Percentiles rank a stretch among this genome's conserved stretches.
phyloP scores from a whole-genome alignment of 1,140 invertebrate genomes.

The Aricia agestis region DNA sequence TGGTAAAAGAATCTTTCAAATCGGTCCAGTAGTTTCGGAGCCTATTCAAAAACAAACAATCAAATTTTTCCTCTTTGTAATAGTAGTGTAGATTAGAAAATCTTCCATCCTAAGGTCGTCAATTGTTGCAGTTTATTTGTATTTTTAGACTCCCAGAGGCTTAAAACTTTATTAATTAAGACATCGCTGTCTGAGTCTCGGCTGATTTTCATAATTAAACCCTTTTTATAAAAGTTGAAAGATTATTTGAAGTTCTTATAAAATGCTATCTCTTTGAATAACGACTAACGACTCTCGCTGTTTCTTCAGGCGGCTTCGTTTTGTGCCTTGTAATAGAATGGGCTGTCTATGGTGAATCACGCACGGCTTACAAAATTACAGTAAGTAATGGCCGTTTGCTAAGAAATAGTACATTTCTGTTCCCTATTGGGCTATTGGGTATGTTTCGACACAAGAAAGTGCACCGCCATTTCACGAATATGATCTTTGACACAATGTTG shows the following conservation, averaged over 20 bases:
- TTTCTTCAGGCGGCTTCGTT: not conserved
- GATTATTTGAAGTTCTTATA: too few species aligned
- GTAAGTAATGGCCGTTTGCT: constrained; percentile 2
- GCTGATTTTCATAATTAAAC: too few species aligned
- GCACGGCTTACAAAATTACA: not conserved
- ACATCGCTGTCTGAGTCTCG: too few species aligned
- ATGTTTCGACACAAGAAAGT: not conserved
- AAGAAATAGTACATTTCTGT: not conserved
- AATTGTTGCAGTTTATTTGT: not conserved
- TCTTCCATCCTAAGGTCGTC: not conserved
- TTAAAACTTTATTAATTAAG: too few species aligned
- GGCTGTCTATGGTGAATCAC: not conserved
- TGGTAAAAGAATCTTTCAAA: too few species aligned
- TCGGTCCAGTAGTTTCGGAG: too few species aligned
- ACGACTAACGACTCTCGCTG: not conserved
- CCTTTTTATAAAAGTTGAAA: too few species aligned
- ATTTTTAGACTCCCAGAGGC: too few species aligned
- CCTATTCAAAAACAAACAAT: too few species aligned
- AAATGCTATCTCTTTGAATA: not conserved
- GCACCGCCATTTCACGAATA: not conserved
- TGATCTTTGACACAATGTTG: not conserved
- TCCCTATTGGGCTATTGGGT: constrained; percentile 8
- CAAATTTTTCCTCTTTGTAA: too few species aligned
- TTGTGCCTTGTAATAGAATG: not conserved
- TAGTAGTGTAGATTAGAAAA: too few species aligned